Evolutionary conservation across 2,888 invertebrate genomes (phyloP).

Genomic region (Acronicta aceris): DNA sequence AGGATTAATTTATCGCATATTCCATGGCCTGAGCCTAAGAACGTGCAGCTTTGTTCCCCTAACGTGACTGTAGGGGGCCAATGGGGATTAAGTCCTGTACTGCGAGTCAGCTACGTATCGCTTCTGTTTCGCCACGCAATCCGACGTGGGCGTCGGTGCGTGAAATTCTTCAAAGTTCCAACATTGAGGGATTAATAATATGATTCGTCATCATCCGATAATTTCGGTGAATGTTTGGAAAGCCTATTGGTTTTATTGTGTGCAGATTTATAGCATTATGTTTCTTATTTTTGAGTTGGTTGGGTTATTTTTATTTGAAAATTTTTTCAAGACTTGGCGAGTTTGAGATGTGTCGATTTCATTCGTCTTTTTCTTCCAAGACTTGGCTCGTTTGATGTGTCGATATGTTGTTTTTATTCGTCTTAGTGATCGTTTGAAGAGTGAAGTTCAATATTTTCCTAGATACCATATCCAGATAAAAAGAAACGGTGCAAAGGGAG

Average conservation of each 20-base stretch:
- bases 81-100: constrained; percentile 63
- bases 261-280: neutral
- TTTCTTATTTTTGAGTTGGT: neutral
- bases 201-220: constrained; percentile 34
- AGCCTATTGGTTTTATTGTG: neutral
- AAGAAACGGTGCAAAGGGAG: too few relatives aligned
- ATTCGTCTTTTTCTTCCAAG: too few relatives aligned
- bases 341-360: too few relatives aligned
- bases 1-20: constrained; percentile 32
- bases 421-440: too few relatives aligned
- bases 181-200: constrained; percentile 10
- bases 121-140: constrained; percentile 38
- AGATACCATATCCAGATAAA: too few relatives aligned
- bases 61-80: constrained; percentile 64
- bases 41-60: constrained; percentile 63
- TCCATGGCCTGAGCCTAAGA: constrained; percentile 41
- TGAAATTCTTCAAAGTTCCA: constrained; percentile 41
- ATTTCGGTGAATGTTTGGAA: constrained; percentile 5
- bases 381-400: too few relatives aligned
- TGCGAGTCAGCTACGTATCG: constrained; percentile 27
- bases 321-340: too few relatives aligned
- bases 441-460: too few relatives aligned
- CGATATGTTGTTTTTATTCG: too few relatives aligned
- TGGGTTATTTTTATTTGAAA: neutral
- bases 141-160: constrained; percentile 36